Evolutionary conservation across 1,140 invertebrate species (phyloP).

Genomic region (Drosophila punjabiensis): DNA sequence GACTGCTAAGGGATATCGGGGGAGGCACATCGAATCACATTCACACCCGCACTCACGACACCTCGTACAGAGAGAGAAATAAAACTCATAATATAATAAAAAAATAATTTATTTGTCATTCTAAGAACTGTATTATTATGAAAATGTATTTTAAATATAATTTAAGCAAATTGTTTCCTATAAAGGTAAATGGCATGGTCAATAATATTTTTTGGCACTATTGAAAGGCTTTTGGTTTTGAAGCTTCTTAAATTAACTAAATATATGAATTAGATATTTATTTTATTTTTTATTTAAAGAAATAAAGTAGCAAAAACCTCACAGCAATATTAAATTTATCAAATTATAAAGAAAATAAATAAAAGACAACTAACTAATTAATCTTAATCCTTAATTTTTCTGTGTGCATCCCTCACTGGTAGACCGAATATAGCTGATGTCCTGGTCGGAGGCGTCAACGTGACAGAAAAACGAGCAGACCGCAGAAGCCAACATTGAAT

Average conservation of each 20-base stretch:
- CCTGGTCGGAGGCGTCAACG: conserved; percentile 56
- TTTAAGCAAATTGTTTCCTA: background rate
- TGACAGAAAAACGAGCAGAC: conserved; percentile 58
- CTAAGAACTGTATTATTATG: background rate
- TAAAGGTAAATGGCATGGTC: background rate
- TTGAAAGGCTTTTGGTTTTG: background rate
- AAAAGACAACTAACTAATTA: no score
- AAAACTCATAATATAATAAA: no score
- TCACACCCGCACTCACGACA: conserved; percentile 1
- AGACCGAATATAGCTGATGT: conserved; percentile 30
- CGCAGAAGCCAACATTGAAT: conserved; percentile 53
- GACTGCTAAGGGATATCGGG: background rate
- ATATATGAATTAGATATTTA: background rate
- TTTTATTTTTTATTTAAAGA: background rate
- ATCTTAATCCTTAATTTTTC: background rate
- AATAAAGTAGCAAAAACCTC: background rate
- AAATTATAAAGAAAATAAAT: background rate
- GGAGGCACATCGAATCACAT: conserved; percentile 4
- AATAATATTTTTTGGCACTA: background rate
- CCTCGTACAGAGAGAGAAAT: conserved; percentile 3
- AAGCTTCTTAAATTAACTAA: background rate
- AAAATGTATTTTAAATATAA: background rate
- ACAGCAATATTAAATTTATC: background rate
- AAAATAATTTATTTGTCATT: no score
- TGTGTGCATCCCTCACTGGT: conserved; percentile 7